A percentile compares a stretch with the other conserved stretches of the same genome.
Conservation (phyloP, 2,797 vertebrate species). For the Cossypha dichroa region DNA sequence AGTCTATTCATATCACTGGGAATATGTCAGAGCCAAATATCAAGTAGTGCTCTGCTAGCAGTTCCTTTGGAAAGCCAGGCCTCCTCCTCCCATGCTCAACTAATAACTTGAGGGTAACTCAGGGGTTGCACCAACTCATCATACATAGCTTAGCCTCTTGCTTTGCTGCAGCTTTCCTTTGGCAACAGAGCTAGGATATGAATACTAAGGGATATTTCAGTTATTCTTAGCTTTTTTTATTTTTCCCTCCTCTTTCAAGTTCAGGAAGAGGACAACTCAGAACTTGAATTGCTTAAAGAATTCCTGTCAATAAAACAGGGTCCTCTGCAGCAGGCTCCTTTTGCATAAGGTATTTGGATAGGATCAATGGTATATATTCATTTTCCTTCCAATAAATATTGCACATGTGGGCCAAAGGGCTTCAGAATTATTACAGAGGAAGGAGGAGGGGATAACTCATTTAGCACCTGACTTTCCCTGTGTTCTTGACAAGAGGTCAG, state of each 20-base stretch:
- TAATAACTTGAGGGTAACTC: background rate
- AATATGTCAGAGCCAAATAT: background rate
- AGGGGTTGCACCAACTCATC: background rate
- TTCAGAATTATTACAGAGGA: background rate
- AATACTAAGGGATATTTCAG: background rate
- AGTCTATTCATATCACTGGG: constrained; percentile 4
- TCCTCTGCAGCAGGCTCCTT: background rate
- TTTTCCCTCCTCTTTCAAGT: background rate
- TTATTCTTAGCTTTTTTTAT: background rate
- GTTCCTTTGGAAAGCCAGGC: background rate
- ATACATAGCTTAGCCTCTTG: background rate
- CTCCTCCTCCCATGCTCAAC: background rate
- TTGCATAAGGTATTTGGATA: background rate
- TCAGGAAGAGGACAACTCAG: background rate
- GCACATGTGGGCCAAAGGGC: background rate
- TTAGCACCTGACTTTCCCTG: background rate
- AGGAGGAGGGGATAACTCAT: background rate
- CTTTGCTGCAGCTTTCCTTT: background rate
- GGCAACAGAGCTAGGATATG: background rate
- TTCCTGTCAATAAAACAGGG: background rate
- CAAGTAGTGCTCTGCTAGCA: background rate
- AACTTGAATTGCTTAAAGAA: background rate
- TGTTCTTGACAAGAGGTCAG: background rate
- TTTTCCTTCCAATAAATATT: background rate
- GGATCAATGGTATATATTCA: background rate